These are phyloP conservation scores for Semibalanus balanoides DNA, from an alignment of 1,140 invertebrate species.

Conservation along the genomic window DNA sequence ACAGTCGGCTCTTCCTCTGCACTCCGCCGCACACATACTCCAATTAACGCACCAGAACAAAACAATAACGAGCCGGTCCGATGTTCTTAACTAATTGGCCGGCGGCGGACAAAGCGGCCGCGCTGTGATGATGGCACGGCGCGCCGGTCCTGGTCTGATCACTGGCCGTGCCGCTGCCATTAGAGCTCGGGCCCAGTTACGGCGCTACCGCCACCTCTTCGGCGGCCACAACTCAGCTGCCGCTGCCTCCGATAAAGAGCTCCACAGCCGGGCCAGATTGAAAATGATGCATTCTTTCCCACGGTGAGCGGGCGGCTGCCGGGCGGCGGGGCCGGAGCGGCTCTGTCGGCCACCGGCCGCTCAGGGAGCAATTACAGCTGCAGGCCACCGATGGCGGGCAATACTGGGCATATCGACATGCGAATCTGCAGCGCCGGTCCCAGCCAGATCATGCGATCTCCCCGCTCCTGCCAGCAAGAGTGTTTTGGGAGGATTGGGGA, in stretches of 20 bases:
- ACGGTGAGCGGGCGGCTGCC: neutral
- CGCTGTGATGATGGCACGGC: neutral
- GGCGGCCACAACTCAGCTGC: neutral
- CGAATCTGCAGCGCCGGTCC: neutral
- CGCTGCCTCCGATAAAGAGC: neutral
- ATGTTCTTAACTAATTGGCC: neutral
- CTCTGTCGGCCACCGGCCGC: no score
- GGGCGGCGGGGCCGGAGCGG: no score
- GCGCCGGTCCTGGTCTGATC: neutral
- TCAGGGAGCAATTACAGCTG: neutral
- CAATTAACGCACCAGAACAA: neutral
- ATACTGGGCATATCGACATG: neutral
- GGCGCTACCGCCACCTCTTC: neutral
- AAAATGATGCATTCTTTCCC: neutral
- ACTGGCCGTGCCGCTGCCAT: neutral
- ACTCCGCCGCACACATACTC: neutral
- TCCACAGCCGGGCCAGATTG: neutral
- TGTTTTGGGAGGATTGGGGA: no score
- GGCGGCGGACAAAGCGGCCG: neutral
- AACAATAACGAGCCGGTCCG: neutral
- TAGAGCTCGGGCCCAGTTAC: neutral
- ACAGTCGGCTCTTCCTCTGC: neutral
- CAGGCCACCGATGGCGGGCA: neutral
- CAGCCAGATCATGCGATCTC: neutral
- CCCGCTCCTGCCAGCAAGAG: no score